Conservation (phyloP, 2,113 vertebrate species). For the Sinocyclocheilus anophthalmus region DNA sequence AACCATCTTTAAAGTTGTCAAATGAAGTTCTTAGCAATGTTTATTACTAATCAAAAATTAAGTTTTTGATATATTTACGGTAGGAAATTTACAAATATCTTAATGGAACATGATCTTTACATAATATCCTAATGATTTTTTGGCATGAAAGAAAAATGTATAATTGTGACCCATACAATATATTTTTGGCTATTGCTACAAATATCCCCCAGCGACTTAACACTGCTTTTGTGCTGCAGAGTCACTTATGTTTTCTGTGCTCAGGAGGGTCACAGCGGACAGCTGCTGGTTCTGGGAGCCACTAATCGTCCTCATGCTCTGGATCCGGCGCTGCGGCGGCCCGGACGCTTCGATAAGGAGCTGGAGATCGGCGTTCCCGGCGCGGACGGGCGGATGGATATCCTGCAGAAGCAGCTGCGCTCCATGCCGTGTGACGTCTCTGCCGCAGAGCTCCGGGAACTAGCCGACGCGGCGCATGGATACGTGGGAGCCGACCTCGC, state of each 20-base stretch:
- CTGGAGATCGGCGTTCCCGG: conserved; percentile 92
- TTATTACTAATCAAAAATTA: no score
- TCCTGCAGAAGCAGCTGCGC: conserved; percentile 83
- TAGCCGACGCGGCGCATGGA: conserved; percentile 86
- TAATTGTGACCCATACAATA: no score
- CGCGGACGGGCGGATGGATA: conserved; percentile 83
- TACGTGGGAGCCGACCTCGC: conserved; percentile 94
- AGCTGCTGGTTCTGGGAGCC: conserved; percentile 89
- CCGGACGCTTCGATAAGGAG: conserved; percentile 94
- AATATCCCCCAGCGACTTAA: no score
- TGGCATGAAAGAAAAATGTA: no score
- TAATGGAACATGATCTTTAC: no score
- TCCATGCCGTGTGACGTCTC: conserved; percentile 77
- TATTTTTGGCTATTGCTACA: no score
- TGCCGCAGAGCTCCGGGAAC: conserved; percentile 72
- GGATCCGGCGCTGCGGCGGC: conserved; percentile 89
- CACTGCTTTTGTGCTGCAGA: no score
- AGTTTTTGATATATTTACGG: no score
- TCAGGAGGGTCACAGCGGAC: conserved; percentile 89
- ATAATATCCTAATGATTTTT: no score
- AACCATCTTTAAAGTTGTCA: no score
- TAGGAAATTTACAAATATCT: no score
- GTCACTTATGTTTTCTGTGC: background rate
- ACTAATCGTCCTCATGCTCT: conserved; percentile 92
- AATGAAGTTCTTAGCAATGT: no score